Conservation (phyloP, 2,797 vertebrate genomes). For the Manis crassicaudata region DNA sequence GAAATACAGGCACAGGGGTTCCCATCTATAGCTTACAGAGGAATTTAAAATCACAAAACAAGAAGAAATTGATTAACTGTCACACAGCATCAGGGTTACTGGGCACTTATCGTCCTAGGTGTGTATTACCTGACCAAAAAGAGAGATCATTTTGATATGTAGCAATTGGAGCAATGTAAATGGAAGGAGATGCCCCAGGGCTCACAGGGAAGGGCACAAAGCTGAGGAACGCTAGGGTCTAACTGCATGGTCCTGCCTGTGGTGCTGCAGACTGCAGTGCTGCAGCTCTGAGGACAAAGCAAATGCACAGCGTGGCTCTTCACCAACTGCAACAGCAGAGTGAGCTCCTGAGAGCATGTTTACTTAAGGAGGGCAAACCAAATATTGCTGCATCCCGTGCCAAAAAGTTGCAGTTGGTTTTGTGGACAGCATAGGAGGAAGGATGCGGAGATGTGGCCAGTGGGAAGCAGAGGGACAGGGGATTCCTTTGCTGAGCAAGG, state of each 20-base stretch:
- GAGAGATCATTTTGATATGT: not conserved
- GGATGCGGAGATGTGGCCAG: not conserved
- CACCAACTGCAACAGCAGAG: not conserved
- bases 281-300: not conserved
- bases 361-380: not conserved
- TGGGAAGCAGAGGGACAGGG: not conserved
- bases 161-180: not conserved
- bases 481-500: not conserved
- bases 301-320: not conserved
- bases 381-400: not conserved
- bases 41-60: not conserved
- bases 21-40: not conserved
- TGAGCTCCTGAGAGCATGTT: not conserved
- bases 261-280: not conserved
- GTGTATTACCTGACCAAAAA: not conserved
- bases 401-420: not conserved
- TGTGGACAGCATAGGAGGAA: not conserved
- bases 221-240: not conserved
- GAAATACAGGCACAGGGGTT: not conserved
- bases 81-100: not conserved
- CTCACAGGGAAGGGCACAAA: not conserved
- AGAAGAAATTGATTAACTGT: not conserved
- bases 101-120: not conserved
- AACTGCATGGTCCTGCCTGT: rapidly evolving
- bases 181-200: not conserved